phyloP scores from a whole-genome alignment of 2,797 vertebrate genomes.

The Cyprinodon diabolis region DNA sequence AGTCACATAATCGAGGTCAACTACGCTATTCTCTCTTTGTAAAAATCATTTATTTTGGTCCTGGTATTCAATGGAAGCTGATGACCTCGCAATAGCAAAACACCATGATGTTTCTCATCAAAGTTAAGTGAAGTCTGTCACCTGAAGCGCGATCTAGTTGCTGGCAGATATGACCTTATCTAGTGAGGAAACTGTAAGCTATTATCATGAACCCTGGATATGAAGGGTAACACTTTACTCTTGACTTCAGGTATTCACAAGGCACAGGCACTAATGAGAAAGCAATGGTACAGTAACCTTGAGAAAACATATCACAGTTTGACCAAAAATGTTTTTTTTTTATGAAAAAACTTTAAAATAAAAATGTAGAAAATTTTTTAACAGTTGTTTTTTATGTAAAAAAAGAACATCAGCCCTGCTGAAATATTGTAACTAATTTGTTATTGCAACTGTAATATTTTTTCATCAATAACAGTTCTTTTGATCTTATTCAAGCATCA shows the following conservation, averaged over 20 bases:
- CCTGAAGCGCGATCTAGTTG: not conserved
- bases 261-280: not conserved
- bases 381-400: not conserved
- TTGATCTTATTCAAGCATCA: not conserved
- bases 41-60: constrained; percentile 10
- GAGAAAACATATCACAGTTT: not conserved
- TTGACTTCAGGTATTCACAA: not conserved
- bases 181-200: not conserved
- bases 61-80: not conserved
- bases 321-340: not conserved
- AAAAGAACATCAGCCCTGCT: not conserved
- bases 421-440: not conserved
- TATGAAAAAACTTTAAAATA: not conserved
- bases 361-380: not conserved
- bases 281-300: not conserved
- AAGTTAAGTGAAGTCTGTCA: not conserved
- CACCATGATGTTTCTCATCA: not conserved
- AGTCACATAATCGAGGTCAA: constrained; percentile 34
- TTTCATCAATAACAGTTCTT: not conserved
- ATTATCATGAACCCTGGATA: not conserved
- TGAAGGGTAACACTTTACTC: not conserved
- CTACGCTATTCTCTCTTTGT: not conserved
- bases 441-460: not conserved
- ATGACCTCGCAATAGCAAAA: not conserved
- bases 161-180: not conserved